Evolutionary conservation across 2,888 invertebrate genomes (phyloP).

Genomic region (Thymelicus sylvestris): DNA sequence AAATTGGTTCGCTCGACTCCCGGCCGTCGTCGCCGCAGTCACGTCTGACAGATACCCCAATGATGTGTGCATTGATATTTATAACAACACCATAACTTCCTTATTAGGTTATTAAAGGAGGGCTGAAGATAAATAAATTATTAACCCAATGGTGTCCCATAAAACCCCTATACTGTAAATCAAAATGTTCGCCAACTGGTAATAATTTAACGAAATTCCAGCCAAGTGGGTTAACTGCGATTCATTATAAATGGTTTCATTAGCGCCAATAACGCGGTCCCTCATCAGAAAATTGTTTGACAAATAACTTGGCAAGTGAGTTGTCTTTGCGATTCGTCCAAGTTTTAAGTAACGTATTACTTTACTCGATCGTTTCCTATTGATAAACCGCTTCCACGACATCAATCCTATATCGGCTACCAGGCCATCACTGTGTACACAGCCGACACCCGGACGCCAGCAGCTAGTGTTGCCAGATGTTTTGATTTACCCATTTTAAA

Average conservation of each 20-base stretch:
- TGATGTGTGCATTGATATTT: too few relatives aligned
- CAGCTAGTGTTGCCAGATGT: not conserved
- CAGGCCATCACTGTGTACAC: not conserved
- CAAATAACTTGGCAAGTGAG: conserved; percentile 5
- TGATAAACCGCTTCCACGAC: not conserved
- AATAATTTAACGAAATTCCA: conserved; percentile 12
- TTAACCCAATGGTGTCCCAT: not conserved
- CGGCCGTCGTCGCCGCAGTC: too few relatives aligned
- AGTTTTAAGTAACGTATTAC: not conserved
- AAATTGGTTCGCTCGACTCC: not conserved
- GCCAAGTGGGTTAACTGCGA: conserved; percentile 28
- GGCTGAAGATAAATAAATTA: not conserved
- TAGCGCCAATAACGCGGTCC: conserved; percentile 19
- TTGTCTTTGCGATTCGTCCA: not conserved
- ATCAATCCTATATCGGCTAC: not conserved
- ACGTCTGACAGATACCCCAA: too few relatives aligned
- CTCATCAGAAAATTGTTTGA: conserved; percentile 8
- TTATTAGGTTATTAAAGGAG: too few relatives aligned
- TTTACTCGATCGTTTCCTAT: not conserved
- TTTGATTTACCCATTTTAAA: not conserved
- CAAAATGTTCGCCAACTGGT: not conserved
- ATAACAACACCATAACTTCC: too few relatives aligned
- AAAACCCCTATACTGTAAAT: not conserved
- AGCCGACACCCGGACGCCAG: not conserved
- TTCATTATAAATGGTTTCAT: conserved; percentile 20